Conservation (phyloP, 2,888 invertebrate species). For the Holacanthella duospinosa region DNA sequence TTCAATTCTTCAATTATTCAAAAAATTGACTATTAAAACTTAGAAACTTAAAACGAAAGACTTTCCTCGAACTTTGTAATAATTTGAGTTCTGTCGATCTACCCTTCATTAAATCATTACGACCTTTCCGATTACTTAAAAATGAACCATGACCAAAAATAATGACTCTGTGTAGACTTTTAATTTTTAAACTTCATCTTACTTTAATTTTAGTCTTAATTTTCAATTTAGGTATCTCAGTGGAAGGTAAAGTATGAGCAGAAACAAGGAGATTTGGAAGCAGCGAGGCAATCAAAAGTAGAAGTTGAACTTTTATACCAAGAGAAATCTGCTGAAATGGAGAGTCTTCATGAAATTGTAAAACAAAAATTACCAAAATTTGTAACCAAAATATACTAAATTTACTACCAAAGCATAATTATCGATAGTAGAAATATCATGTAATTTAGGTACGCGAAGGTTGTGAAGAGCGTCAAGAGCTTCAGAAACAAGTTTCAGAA, state of each 20-base stretch:
- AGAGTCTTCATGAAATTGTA: constrained; percentile 19
- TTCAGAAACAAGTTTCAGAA: constrained; percentile 9
- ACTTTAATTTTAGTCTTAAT: neutral
- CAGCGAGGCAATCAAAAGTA: constrained; percentile 12
- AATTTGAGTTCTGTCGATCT: too few species aligned
- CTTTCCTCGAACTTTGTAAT: too few species aligned
- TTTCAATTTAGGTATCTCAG: neutral
- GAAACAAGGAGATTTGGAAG: constrained; percentile 10
- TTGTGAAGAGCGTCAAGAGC: constrained; percentile 20
- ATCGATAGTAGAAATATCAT: neutral
- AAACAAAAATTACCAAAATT: too few species aligned
- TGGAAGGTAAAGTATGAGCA: constrained; percentile 14
- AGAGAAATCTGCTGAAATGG: constrained; percentile 16
- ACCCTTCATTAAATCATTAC: too few species aligned
- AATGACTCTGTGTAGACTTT: too few species aligned
- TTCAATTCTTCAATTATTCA: too few species aligned
- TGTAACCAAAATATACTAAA: too few species aligned
- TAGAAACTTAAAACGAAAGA: too few species aligned
- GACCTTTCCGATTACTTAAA: too few species aligned
- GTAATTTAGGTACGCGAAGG: constrained; percentile 12
- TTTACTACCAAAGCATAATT: too few species aligned
- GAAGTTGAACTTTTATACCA: constrained; percentile 19
- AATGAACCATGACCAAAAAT: too few species aligned
- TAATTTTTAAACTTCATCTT: neutral
- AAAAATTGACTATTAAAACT: too few species aligned